Conservation (phyloP, 2,113 vertebrate species). For the Artemisiospiza belli region DNA sequence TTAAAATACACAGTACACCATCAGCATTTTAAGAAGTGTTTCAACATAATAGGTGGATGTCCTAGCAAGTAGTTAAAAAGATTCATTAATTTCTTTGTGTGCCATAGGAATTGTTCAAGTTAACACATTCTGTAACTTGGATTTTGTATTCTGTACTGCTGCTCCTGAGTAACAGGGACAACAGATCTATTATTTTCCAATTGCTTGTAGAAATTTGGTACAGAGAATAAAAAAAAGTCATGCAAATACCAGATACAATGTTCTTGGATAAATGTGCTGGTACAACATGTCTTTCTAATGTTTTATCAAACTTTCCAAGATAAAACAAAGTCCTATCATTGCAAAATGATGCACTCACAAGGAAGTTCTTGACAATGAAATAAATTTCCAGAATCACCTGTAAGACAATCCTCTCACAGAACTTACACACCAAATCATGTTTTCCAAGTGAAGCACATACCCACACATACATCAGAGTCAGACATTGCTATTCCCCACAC, state of each 20-base stretch:
- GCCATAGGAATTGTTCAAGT: background rate
- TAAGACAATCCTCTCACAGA: background rate
- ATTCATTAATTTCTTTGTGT: background rate
- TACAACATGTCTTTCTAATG: background rate
- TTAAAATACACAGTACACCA: background rate
- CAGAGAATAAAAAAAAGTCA: background rate
- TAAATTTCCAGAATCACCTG: background rate
- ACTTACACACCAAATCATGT: background rate
- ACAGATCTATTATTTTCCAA: slow-evolving; percentile 4
- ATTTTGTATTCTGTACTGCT: background rate
- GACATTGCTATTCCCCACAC: background rate
- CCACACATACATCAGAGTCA: background rate
- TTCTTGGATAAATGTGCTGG: background rate
- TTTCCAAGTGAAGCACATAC: background rate
- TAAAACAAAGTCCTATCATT: background rate
- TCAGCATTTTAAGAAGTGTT: background rate
- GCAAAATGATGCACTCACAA: background rate
- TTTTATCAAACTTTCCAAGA: background rate
- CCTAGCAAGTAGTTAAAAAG: background rate
- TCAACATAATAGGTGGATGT: background rate
- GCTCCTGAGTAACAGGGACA: background rate
- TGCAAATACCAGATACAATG: background rate
- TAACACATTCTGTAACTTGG: slow-evolving; percentile 17
- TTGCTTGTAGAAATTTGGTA: background rate
- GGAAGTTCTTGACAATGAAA: background rate